Conservation (phyloP, 2,888 invertebrate genomes). For the Dorcus hopei region DNA sequence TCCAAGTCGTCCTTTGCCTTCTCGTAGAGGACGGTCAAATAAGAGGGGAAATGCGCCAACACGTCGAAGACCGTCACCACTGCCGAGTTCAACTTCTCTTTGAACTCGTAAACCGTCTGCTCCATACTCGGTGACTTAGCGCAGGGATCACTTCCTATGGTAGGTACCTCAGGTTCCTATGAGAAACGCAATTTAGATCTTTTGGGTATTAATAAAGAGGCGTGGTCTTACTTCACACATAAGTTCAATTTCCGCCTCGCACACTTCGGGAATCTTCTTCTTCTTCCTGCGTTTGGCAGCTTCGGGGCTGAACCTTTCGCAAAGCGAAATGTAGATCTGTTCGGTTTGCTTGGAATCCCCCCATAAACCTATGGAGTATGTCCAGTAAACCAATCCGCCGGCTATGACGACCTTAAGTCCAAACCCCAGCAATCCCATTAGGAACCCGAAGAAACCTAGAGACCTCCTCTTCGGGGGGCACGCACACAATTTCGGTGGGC, state of each 20-base stretch:
- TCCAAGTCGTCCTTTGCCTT: background rate
- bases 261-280: constrained; percentile 31
- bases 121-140: constrained; percentile 28
- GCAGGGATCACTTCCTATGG: constrained; percentile 25
- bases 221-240: constrained; percentile 27
- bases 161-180: constrained; percentile 15
- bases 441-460: constrained; percentile 13
- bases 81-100: constrained; percentile 33
- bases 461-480: constrained; percentile 32
- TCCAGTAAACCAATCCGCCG: constrained; percentile 46
- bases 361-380: constrained; percentile 45
- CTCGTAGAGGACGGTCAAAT: background rate
- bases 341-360: constrained; percentile 45
- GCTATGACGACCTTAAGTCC: constrained; percentile 43
- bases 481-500: constrained; percentile 40
- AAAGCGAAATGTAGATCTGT: constrained; percentile 40
- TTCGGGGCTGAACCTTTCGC: constrained; percentile 15
- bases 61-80: constrained; percentile 29
- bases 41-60: constrained; percentile 31
- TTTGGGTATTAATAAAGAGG: background rate
- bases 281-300: constrained; percentile 26
- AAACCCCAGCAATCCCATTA: constrained; percentile 29
- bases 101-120: constrained; percentile 24
- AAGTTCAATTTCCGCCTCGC: constrained; percentile 34
- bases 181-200: constrained; percentile 1